Percentiles rank a stretch among this genome's conserved stretches.
phyloP scores from a whole-genome alignment of 2,888 invertebrate species.

The Lysandra coridon region DNA sequence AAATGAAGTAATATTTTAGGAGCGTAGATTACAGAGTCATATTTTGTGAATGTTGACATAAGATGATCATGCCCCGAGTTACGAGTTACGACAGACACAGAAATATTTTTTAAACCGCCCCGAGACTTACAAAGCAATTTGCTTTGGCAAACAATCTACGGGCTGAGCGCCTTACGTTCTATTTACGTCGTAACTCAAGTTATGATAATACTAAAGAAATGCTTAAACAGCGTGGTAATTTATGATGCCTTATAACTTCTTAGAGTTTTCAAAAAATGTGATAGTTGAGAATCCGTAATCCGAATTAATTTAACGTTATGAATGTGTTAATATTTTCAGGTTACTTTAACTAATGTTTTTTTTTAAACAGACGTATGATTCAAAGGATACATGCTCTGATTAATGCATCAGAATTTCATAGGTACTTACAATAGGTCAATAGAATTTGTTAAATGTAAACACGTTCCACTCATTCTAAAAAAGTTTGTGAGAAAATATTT shows the following conservation, averaged over 20 bases:
- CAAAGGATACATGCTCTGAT: too few species aligned
- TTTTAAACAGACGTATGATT: too few species aligned
- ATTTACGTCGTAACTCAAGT: constrained; percentile 36
- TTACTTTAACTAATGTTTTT: not conserved
- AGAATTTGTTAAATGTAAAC: too few species aligned
- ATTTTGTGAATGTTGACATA: constrained; percentile 37
- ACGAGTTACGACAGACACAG: constrained; percentile 54
- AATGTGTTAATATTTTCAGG: not conserved
- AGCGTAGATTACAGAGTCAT: not conserved
- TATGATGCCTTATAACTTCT: not conserved
- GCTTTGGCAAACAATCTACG: constrained; percentile 66
- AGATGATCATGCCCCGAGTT: constrained; percentile 53
- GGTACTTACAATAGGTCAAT: too few species aligned
- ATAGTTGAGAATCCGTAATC: not conserved
- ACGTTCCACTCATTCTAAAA: too few species aligned
- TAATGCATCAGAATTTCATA: too few species aligned
- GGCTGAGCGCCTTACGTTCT: constrained; percentile 34
- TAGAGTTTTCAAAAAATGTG: not conserved
- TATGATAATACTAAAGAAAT: constrained; percentile 38
- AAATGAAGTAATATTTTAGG: not conserved
- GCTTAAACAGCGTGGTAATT: constrained; percentile 17
- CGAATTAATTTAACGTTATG: not conserved
- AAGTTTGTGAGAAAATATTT: not conserved
- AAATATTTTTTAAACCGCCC: constrained; percentile 66
- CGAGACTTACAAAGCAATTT: constrained; percentile 70